Base-by-base conservation (phyloP, 2,113 vertebrate species). In the Opisthocomus hoazin region DNA sequence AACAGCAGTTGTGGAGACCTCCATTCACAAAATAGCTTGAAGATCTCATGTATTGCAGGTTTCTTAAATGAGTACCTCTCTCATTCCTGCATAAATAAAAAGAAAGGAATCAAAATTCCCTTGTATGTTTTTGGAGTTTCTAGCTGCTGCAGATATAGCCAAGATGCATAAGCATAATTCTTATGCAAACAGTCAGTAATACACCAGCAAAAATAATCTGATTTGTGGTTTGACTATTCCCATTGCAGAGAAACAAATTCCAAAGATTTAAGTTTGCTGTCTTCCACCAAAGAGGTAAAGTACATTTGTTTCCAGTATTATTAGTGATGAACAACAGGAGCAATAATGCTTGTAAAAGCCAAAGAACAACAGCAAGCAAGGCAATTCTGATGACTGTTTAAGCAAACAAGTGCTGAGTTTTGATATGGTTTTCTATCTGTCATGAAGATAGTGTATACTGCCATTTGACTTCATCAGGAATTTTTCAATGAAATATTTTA, bases 361-460 rank as follows among this genome's bases (percentile, higher is more conserved):
- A 97, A 95, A 96, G 84, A 96, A 78, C 26, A 89, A 32, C 34
- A 66, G 70, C 16, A 69, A 90, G 39, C 15, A 86, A 81, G 48
- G n/a, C 3, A 68, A n/a, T 95, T 85, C 29, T 89, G 60, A n/a
- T 81, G 43, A 84, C 27, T 66, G 30, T 83, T 75, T 76, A 75
- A 83, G 29, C 34, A 87, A 95, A 60, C 18, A 73, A 58, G 32
- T 61, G 30, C 51, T 73, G n/a, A 54, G 43, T 78, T 93, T 94
- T 92, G 20, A 20, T 93, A 80, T 1, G 15, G 22, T 84, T 88
- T 83, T 90, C 39, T 81, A 13, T 53, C 48, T 85, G 1, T 81
- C 12, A 18, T 54, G 54, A 61, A 83, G 30, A 34, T 23, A 45
- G 29, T 30, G 4, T 68, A 19, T 92, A 30, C 46, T 88, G 65